A percentile compares a stretch with the other conserved stretches of the same genome.
Conservation (phyloP, 2,888 invertebrate species). For the Mythimna impura region DNA sequence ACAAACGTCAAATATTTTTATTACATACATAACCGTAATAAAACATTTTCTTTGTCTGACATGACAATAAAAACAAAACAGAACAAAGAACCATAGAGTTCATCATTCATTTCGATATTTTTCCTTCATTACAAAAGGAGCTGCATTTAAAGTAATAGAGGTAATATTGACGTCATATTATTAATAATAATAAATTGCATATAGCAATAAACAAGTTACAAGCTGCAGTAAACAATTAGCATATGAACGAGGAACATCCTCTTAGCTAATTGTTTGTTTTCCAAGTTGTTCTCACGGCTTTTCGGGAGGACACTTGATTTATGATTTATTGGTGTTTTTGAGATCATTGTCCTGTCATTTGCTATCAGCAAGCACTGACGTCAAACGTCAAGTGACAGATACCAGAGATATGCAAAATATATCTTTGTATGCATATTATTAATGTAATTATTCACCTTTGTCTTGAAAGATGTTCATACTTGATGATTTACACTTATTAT, state of each 20-base stretch:
- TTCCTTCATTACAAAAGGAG: slow-evolving; percentile 10
- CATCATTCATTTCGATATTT: slow-evolving; percentile 5
- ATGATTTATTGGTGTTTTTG: slow-evolving; percentile 41
- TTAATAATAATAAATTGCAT: slow-evolving; percentile 33
- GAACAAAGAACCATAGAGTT: slow-evolving; percentile 14
- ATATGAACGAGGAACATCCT: slow-evolving; percentile 45
- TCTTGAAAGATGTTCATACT: neutral
- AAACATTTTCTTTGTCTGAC: neutral
- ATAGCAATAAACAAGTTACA: slow-evolving; percentile 34
- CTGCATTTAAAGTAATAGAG: slow-evolving; percentile 12
- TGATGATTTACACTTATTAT: neutral
- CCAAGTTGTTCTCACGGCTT: slow-evolving; percentile 32
- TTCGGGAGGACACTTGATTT: slow-evolving; percentile 9
- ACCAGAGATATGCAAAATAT: slow-evolving; percentile 21
- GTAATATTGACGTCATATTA: slow-evolving; percentile 37
- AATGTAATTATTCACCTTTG: neutral
- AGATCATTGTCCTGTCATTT: slow-evolving; percentile 40
- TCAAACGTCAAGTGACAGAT: slow-evolving; percentile 31
- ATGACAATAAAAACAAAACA: slow-evolving; percentile 8
- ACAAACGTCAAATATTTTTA: slow-evolving; percentile 12
- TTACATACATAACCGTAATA: neutral
- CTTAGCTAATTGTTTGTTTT: slow-evolving; percentile 42
- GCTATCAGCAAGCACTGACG: neutral
- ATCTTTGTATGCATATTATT: slow-evolving; percentile 7
- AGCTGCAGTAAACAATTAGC: slow-evolving; percentile 33